Conservation (phyloP, 1,140 invertebrate genomes). For the Zaprionus capensis region DNA sequence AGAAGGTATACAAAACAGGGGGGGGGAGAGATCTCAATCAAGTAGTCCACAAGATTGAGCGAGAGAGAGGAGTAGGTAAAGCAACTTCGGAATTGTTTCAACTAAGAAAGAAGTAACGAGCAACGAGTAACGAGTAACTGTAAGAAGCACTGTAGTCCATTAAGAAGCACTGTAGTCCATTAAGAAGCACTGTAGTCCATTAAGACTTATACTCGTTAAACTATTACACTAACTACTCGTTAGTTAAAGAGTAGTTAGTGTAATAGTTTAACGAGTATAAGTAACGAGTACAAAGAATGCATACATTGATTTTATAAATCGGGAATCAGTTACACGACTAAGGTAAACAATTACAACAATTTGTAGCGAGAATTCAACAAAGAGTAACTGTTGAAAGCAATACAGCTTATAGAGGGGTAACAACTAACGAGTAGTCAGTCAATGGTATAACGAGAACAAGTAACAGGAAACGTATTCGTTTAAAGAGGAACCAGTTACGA, state of each 20-base stretch:
- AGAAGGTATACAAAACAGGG: not conserved
- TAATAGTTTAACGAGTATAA: not conserved
- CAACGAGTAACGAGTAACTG: not conserved
- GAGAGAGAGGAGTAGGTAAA: not conserved
- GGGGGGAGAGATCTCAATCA: too few species aligned
- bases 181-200: too few species aligned
- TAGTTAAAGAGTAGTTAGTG: too few species aligned
- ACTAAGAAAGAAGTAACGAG: not conserved
- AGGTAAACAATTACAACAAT: not conserved
- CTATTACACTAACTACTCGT: too few species aligned
- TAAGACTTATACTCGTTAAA: too few species aligned
- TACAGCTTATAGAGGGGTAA: too few species aligned
- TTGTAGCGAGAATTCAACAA: not conserved
- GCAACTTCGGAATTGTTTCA: not conserved
- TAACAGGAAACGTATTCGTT: not conserved
- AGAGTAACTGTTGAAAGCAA: not conserved
- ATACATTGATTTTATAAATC: not conserved
- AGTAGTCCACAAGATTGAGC: not conserved
- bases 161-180: too few species aligned
- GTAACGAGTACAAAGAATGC: not conserved
- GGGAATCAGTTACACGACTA: not conserved
- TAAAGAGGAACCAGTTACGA: not conserved
- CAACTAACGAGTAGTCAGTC: not conserved
- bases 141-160: too few species aligned
- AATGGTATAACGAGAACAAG: not conserved